phyloP scores from a whole-genome alignment of 2,888 invertebrate genomes.

The Macrophya annulata region DNA sequence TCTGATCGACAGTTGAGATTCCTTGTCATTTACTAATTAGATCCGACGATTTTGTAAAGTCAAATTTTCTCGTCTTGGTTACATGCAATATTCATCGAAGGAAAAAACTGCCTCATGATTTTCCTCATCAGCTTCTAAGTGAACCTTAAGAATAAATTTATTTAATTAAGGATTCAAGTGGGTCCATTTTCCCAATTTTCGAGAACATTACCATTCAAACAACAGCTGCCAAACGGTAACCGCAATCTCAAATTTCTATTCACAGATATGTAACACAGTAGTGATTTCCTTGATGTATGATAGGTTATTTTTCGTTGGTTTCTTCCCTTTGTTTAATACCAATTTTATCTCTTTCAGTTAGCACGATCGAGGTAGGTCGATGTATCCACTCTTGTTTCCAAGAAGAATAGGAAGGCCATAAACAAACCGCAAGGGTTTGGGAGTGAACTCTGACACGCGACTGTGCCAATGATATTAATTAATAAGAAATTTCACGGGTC shows the following conservation, averaged over 20 bases:
- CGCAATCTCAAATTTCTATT: not conserved
- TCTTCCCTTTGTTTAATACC: not conserved
- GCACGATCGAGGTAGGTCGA: not conserved
- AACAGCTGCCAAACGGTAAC: not conserved
- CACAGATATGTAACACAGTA: not conserved
- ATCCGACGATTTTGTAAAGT: not conserved
- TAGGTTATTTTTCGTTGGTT: not conserved
- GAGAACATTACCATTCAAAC: too few relatives aligned
- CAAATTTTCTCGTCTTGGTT: not conserved
- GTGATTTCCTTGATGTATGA: not conserved
- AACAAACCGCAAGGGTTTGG: not conserved
- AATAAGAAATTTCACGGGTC: constrained; percentile 66
- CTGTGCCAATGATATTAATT: constrained; percentile 66
- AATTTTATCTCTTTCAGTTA: not conserved
- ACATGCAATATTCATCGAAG: not conserved
- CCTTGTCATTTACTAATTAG: constrained; percentile 2
- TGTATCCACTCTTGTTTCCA: not conserved
- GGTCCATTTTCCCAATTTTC: not conserved
- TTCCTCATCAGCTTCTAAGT: too few relatives aligned
- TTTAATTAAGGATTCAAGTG: not conserved
- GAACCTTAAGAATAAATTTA: too few relatives aligned
- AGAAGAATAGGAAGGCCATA: constrained; percentile 7
- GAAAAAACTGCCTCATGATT: not conserved
- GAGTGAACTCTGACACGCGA: not conserved
- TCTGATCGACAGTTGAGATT: not conserved